Base-by-base conservation (phyloP, 2,888 invertebrate species). In the Cyaniris semiargus region DNA sequence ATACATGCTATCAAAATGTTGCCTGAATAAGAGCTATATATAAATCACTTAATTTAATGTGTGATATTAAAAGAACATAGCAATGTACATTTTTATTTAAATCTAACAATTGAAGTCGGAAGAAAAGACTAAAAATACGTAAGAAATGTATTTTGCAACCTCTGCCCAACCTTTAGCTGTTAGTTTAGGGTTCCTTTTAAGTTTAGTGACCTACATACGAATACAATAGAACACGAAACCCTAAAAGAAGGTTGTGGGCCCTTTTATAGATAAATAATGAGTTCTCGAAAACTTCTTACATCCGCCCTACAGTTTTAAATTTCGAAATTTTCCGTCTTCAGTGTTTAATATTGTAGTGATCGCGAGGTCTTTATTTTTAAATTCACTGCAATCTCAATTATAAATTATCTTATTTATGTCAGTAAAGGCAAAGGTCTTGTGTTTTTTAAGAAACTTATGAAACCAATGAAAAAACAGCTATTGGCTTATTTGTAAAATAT, bases 251-350 rank as follows among this genome's bases (percentile, higher is more conserved):
- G 18, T 15, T 31, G 27, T 66, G 27, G 5, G 27, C 66, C 66
- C 27, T 66, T 66, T 27, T 18, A 66, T 31, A 66, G 66, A 66
- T 66, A 66, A 66, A 66, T 66, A 66, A 66, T 66, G 66, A 66
- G 15, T 66, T 31, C 66, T 31, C 1, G 27, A 27, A 66, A 66
- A 2, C 31, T 27, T 15, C 27, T 31, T 66, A 27, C 27, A 66
- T 66, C 66, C 27, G 4, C 27, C 5, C 13, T 66, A 31, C 27
- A 15, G 13, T 15, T 21, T 66, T 18, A 66, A 66, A 27, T 66
- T 60, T 60, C 1, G 60, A 66, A 15, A 10, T 58, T 58, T 58
- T 23, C 60, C 60, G 23, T 66, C 60, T 60, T 60, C 10, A 10
- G 8, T 56, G 56, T 58, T 58, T 27, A 23, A 23, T 23, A 13